These are phyloP conservation scores for Promerops cafer DNA, from an alignment of 2,113 vertebrate species.

Conservation along the genomic window DNA sequence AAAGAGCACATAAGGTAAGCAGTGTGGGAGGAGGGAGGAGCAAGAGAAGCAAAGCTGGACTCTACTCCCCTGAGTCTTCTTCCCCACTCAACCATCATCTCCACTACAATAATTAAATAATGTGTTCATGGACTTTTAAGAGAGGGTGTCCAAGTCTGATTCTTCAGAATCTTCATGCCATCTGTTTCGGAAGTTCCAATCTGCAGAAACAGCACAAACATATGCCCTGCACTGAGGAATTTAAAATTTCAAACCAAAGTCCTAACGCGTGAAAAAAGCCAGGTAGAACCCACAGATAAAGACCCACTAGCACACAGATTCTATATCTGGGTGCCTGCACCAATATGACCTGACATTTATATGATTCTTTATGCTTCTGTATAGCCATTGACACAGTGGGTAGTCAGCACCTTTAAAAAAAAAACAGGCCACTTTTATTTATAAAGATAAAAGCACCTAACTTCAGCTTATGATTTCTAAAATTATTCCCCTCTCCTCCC, in stretches of 20 bases:
- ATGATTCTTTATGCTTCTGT: background rate
- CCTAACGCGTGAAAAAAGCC: background rate
- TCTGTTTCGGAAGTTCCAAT: constrained; percentile 48
- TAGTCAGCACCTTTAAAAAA: background rate
- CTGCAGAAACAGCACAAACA: constrained; percentile 44
- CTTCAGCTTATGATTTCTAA: background rate
- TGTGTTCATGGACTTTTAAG: background rate
- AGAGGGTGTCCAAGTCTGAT: constrained; percentile 14
- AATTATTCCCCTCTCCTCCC: background rate
- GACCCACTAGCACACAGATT: background rate
- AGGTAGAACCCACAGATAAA: constrained; percentile 15
- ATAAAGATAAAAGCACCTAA: background rate
- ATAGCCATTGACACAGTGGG: background rate
- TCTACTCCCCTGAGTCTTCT: background rate
- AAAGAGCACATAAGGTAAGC: constrained; percentile 7
- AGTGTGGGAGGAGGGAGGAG: background rate
- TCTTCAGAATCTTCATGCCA: constrained; percentile 35
- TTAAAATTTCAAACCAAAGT: constrained; percentile 15
- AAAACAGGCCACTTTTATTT: background rate
- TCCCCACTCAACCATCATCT: background rate
- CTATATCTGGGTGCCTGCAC: background rate
- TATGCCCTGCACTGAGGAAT: background rate
- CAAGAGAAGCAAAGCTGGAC: background rate
- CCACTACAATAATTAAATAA: constrained; percentile 9
- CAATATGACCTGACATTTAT: background rate